Conservation (phyloP, 2,113 vertebrate species). For the Bos indicus region DNA sequence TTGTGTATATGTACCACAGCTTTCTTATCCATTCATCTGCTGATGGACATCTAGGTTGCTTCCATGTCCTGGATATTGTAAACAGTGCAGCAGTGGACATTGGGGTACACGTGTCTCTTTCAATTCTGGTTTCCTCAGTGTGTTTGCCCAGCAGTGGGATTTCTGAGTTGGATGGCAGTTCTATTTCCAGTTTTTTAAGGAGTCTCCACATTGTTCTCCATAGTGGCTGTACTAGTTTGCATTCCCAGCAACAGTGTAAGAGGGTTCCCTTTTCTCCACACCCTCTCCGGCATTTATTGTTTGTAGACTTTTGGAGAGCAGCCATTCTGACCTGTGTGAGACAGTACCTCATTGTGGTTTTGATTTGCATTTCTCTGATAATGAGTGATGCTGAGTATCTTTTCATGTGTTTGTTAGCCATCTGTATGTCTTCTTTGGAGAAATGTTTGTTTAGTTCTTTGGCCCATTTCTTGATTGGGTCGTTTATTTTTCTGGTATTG, state of each 20-base stretch:
- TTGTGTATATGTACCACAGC: neutral
- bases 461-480: neutral
- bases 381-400: neutral
- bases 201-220: neutral
- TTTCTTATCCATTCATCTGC: neutral
- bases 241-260: neutral
- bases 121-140: neutral
- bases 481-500: neutral
- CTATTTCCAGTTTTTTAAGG: neutral
- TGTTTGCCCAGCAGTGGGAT: neutral
- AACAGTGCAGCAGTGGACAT: neutral
- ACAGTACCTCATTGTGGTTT: neutral
- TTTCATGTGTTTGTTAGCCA: neutral
- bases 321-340: rapidly evolving
- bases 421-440: neutral
- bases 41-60: neutral
- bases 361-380: neutral
- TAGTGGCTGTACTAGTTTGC: neutral
- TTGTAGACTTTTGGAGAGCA: neutral
- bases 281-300: neutral
- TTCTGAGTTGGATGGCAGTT: neutral
- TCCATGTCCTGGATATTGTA: neutral
- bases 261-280: neutral
- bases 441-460: neutral
- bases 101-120: neutral